Percentiles rank a stretch among this genome's conserved stretches.
These are phyloP conservation scores for Propithecus perrieri DNA, from an alignment of 2,797 vertebrate genomes.

Conservation along the genomic window DNA sequence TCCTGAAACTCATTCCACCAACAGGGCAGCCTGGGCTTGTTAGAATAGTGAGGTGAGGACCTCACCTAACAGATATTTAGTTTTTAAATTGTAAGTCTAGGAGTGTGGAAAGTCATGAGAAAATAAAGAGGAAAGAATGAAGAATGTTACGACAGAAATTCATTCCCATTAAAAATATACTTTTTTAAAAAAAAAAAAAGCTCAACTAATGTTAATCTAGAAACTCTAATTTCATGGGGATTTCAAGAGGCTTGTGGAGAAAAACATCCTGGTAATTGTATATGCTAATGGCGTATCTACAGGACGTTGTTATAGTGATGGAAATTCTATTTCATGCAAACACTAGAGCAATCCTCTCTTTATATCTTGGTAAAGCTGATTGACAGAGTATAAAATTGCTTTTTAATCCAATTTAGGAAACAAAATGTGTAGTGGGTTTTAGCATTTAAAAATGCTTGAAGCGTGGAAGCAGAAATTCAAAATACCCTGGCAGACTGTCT, in stretches of 20 bases:
- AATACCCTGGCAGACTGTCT: conserved; percentile 58
- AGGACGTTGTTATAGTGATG: conserved; percentile 46
- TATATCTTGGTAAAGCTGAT: conserved; percentile 62
- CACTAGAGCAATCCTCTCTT: conserved; percentile 24
- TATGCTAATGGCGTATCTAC: conserved; percentile 42
- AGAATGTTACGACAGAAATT: conserved; percentile 52
- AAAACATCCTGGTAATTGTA: conserved; percentile 40
- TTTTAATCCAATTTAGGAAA: conserved; percentile 75
- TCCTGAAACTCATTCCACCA: neutral
- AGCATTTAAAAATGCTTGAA: conserved; percentile 70
- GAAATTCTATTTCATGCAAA: conserved; percentile 65
- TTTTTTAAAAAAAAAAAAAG: neutral
- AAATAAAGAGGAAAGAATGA: conserved; percentile 25
- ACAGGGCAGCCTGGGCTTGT: neutral
- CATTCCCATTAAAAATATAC: conserved; percentile 39
- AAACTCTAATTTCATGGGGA: conserved; percentile 52
- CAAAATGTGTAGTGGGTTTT: conserved; percentile 67
- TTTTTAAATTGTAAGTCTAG: neutral
- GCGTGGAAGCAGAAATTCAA: conserved; percentile 67
- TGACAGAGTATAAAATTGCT: conserved; percentile 75
- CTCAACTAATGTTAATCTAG: conserved; percentile 48
- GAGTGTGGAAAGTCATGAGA: neutral
- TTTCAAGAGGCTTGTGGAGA: conserved; percentile 40
- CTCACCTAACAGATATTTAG: neutral
- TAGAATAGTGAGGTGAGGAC: neutral